Evolutionary conservation across 2,888 invertebrate genomes (phyloP).

Genomic region (Glyphotaelius pellucidus): DNA sequence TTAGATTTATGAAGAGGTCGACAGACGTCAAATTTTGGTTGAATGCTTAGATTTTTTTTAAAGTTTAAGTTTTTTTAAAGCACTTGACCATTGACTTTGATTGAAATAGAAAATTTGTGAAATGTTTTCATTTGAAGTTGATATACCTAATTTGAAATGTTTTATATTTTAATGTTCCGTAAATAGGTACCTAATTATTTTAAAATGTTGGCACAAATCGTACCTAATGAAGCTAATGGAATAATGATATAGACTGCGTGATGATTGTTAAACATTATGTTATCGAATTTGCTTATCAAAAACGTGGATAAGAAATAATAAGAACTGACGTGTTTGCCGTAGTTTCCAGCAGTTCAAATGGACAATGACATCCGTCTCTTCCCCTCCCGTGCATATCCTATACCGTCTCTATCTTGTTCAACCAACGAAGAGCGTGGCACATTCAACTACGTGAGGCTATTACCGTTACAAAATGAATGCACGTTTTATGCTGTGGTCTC

Average conservation of each 20-base stretch:
- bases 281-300: constrained; percentile 31
- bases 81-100: too few species aligned
- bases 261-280: background rate
- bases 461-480: constrained; percentile 34
- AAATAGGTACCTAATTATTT: too few species aligned
- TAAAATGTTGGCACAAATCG: background rate
- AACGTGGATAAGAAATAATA: constrained; percentile 9
- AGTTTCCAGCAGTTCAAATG: constrained; percentile 29
- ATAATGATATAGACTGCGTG: background rate
- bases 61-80: background rate
- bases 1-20: background rate
- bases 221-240: background rate
- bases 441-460: constrained; percentile 50
- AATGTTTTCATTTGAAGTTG: background rate
- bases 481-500: constrained; percentile 42
- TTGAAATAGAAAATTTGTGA: too few species aligned
- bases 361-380: constrained; percentile 14
- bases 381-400: background rate
- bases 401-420: constrained; percentile 42
- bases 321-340: constrained; percentile 20
- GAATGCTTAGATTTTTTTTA: background rate
- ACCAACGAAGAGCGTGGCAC: constrained; percentile 53
- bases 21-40: background rate
- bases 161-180: background rate
- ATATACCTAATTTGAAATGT: background rate